Evolutionary conservation across 2,113 vertebrate genomes (phyloP), one percentile per base, ranked within the genome.

Genomic region (Cottus gobio): DNA sequence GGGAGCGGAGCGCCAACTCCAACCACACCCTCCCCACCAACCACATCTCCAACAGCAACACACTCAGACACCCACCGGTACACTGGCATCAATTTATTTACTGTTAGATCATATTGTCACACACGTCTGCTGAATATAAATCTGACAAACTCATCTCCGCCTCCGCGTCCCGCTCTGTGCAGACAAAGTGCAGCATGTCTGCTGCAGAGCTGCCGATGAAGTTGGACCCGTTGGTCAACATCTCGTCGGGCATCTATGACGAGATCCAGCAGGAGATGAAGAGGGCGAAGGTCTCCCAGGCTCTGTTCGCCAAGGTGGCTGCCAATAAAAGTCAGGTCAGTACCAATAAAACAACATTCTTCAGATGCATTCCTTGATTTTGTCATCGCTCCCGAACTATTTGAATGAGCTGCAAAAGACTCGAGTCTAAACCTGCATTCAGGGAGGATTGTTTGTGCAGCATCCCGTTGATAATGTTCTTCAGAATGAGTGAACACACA

Each of bases 201-300:
- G 95, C 16, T 52, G 84, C 96, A 80, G 98, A 99, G 92, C 95
- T 97, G 90, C 95, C 97, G 31, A 94, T 98, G 94, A 99, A 98
- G 95, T 94, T 97, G 93, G 98, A 99, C 57, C 93, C 96, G 28
- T 95, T 97, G 95, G 97, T 97, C 90, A 98, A 96, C 96, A 99
- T 99, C 95, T 98, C 98, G 80, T 97, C 98, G 75, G 96, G 96
- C 89, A 96, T 99, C 95, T 99, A 99, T 62, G 98, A 99, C 5
- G 98, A 99, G 94, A 99, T 99, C 92, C 98, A 99, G 93, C 98
- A 99, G 93, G 98, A 99, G 95, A 99, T 99, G 98, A 99, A 99
- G 96, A 95, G 98, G 93, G 98, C 98, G 92, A 99, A 99, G 94
- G 98, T 99, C 91, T 99, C 98, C 83, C 98, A 99, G 90, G 98